These are phyloP conservation scores for Alectoris magna DNA, from an alignment of 2,797 vertebrate species.

Conservation along the genomic window DNA sequence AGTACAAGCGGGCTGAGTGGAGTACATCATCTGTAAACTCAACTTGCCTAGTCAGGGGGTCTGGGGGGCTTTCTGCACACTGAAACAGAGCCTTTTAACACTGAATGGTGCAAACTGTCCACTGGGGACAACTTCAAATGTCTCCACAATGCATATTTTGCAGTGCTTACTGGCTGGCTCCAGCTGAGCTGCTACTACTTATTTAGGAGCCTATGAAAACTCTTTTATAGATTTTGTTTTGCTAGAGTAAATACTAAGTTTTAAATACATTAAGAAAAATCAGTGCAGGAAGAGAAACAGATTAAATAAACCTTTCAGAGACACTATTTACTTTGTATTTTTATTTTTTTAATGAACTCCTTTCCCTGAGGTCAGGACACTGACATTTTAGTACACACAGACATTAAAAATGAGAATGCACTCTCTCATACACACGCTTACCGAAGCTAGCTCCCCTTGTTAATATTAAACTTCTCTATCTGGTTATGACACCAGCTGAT, in stretches of 20 bases:
- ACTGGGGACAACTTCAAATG: conserved; percentile 77
- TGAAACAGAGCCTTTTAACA: conserved; percentile 76
- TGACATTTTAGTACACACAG: conserved; percentile 66
- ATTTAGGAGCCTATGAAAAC: conserved; percentile 70
- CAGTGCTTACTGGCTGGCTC: conserved; percentile 69
- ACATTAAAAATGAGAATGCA: conserved; percentile 53
- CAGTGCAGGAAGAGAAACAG: conserved; percentile 58
- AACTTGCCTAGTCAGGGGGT: conserved; percentile 62
- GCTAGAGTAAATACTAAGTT: conserved; percentile 67
- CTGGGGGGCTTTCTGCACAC: conserved; percentile 63
- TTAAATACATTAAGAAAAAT: conserved; percentile 76
- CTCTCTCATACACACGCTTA: not conserved
- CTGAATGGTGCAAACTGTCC: conserved; percentile 75
- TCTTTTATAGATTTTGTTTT: conserved; percentile 67
- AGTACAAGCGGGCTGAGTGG: conserved; percentile 50
- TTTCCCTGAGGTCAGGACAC: conserved; percentile 54
- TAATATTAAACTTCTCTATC: conserved; percentile 80
- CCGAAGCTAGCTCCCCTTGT: conserved; percentile 71
- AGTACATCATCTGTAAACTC: conserved; percentile 74
- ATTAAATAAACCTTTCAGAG: conserved; percentile 71
- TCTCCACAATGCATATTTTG: conserved; percentile 70
- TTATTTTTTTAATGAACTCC: conserved; percentile 11
- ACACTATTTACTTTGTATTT: conserved; percentile 66
- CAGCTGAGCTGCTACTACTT: conserved; percentile 67
- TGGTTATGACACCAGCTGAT: conserved; percentile 69